Conservation (phyloP, 2,888 invertebrate genomes). For the Eupelmus urozonus region DNA sequence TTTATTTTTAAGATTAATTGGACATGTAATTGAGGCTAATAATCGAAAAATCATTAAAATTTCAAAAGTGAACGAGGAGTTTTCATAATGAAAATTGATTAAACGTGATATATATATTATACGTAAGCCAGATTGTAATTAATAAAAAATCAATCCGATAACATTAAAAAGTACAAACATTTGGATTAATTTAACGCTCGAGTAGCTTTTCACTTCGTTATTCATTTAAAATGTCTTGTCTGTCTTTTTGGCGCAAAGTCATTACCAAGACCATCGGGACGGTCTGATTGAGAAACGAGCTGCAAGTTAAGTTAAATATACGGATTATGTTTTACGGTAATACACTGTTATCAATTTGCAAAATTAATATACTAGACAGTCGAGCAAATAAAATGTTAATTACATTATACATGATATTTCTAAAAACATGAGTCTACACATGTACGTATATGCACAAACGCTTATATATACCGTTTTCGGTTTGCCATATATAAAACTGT, state of each 20-base stretch:
- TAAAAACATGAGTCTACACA: neutral
- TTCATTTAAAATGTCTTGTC: constrained; percentile 23
- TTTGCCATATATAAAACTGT: no score
- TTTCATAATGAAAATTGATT: constrained; percentile 17
- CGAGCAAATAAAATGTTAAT: neutral
- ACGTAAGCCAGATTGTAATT: constrained; percentile 21
- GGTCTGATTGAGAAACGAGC: constrained; percentile 26
- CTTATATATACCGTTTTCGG: no score
- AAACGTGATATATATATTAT: constrained; percentile 20
- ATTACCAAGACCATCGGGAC: neutral
- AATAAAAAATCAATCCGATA: constrained; percentile 35
- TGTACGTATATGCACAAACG: no score
- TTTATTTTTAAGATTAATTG: neutral
- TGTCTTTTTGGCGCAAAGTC: neutral
- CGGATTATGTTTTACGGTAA: neutral
- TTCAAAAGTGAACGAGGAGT: neutral
- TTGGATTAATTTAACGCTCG: constrained; percentile 44
- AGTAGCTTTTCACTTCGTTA: constrained; percentile 34
- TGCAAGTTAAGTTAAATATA: neutral
- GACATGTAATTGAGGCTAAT: neutral
- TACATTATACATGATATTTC: neutral
- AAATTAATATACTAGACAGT: constrained; percentile 16
- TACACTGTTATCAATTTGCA: constrained; percentile 17
- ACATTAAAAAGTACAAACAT: constrained; percentile 22
- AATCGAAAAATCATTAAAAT: no score